phyloP scores from a whole-genome alignment of 2,113 vertebrate genomes.

The Trichechus manatus region DNA sequence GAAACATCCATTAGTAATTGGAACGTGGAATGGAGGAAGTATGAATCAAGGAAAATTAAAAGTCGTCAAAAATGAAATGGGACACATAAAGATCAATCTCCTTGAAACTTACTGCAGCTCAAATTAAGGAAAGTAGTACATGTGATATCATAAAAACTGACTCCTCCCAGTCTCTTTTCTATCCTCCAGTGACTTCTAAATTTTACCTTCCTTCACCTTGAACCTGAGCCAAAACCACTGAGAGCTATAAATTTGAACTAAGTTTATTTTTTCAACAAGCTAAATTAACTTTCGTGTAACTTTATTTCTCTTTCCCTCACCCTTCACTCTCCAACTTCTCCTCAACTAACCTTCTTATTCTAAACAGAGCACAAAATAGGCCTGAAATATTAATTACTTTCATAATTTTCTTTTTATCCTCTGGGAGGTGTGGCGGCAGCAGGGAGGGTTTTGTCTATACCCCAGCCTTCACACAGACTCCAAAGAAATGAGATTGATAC shows the following conservation, averaged over 20 bases:
- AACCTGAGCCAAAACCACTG: conserved; percentile 9
- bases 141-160: background rate
- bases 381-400: background rate
- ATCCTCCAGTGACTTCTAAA: background rate
- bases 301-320: background rate
- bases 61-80: no score
- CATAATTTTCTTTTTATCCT: background rate
- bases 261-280: background rate
- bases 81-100: background rate
- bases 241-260: background rate
- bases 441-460: background rate
- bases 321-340: background rate
- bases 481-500: background rate
- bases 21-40: no score
- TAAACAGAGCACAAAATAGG: background rate
- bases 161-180: background rate
- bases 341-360: background rate
- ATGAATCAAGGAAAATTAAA: no score
- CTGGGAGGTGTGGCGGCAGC: background rate
- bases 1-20: no score
- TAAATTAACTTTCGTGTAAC: background rate
- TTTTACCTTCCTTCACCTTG: conserved; percentile 31
- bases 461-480: background rate
- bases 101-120: background rate
- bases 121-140: background rate